These are phyloP conservation scores for Pentalonia nigronervosa DNA, from an alignment of 1,140 invertebrate genomes.

Conservation along the genomic window DNA sequence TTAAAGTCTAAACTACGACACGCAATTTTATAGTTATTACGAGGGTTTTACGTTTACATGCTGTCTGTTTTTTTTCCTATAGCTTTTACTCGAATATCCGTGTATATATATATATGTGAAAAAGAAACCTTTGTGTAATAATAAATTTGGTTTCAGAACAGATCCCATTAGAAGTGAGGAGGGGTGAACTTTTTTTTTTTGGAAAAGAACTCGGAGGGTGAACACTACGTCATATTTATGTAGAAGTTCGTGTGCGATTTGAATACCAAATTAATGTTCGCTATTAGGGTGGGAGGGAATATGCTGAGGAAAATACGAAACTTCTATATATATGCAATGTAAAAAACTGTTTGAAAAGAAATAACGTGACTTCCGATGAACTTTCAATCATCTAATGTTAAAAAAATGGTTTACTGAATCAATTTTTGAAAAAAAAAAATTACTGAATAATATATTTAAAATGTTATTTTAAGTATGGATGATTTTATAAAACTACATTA, in stretches of 20 bases:
- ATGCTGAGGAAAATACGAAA: background rate
- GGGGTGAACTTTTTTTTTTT: constrained; percentile 19
- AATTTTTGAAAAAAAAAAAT: background rate
- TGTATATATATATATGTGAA: background rate
- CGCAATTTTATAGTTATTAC: background rate
- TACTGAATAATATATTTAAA: background rate
- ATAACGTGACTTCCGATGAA: background rate
- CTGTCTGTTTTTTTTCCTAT: constrained; percentile 13
- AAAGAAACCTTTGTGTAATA: background rate
- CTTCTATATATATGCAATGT: background rate
- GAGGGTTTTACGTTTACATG: background rate
- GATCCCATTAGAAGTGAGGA: background rate
- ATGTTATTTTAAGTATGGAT: background rate
- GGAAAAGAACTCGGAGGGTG: background rate
- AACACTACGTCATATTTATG: constrained; percentile 41
- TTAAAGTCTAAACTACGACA: background rate
- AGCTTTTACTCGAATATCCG: background rate
- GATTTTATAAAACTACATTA: background rate
- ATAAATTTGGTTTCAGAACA: constrained; percentile 37
- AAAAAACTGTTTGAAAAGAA: background rate
- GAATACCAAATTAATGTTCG: constrained; percentile 50
- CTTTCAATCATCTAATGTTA: background rate
- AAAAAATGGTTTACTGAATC: background rate
- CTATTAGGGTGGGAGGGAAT: background rate
- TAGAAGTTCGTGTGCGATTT: constrained; percentile 36